Conservation (phyloP, 2,888 invertebrate genomes). For the Conus canariensis region DNA sequence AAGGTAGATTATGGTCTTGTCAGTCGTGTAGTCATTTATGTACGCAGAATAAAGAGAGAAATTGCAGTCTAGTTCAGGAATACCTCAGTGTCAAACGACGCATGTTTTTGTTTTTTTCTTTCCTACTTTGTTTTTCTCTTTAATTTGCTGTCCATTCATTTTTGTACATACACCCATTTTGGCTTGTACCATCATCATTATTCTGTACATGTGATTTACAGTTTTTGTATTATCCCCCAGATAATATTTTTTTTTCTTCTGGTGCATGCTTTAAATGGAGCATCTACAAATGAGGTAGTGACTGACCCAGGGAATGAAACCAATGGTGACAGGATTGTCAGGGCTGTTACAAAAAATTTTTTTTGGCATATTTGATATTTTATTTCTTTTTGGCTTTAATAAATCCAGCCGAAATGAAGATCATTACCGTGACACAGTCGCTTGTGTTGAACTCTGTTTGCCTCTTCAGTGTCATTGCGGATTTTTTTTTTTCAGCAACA, state of each 20-base stretch:
- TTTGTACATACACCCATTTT: not conserved
- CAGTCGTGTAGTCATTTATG: too few relatives aligned
- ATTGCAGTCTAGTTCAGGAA: too few relatives aligned
- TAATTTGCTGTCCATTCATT: not conserved
- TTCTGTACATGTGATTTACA: conserved; percentile 4
- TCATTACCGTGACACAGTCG: too few relatives aligned
- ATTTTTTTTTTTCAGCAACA: too few relatives aligned
- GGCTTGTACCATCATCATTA: not conserved
- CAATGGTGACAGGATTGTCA: not conserved
- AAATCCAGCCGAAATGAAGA: not conserved
- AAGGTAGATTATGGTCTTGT: too few relatives aligned
- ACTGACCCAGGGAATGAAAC: not conserved
- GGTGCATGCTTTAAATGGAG: conserved; percentile 21
- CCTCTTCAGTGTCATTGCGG: too few relatives aligned
- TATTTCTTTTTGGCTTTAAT: not conserved
- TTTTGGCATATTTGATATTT: not conserved
- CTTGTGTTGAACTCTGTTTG: not conserved
- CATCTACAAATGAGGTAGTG: not conserved
- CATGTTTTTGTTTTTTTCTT: too few relatives aligned
- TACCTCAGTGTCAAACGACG: too few relatives aligned
- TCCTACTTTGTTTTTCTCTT: not conserved
- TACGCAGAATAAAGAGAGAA: too few relatives aligned
- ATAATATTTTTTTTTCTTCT: not conserved
- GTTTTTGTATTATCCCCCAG: not conserved
- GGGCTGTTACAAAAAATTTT: not conserved